These are phyloP conservation scores for Erebia aethiops DNA, from an alignment of 2,888 invertebrate genomes.

Conservation along the genomic window DNA sequence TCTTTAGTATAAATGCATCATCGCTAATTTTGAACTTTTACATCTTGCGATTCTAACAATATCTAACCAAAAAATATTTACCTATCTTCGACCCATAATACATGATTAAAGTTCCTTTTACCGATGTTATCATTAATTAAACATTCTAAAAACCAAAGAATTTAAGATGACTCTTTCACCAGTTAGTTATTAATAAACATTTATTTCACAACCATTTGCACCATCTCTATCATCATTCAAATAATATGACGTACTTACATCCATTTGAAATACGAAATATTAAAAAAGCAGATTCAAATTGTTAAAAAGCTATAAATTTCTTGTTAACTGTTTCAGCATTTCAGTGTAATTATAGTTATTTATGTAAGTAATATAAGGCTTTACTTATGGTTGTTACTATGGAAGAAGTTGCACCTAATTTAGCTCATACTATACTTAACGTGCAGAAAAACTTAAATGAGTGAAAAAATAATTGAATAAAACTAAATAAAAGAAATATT, in stretches of 20 bases:
- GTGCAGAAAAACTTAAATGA: not conserved
- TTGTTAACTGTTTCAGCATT: not conserved
- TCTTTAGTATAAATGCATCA: conserved; percentile 1
- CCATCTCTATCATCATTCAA: conserved; percentile 39
- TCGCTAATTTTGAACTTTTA: conserved; percentile 18
- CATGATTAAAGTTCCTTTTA: conserved; percentile 13
- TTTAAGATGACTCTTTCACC: conserved; percentile 28
- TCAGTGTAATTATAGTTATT: not conserved
- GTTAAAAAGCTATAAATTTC: not conserved
- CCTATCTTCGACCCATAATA: conserved; percentile 9
- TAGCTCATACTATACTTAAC: not conserved
- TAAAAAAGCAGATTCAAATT: not conserved
- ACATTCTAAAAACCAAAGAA: conserved; percentile 23
- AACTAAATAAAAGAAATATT: not conserved
- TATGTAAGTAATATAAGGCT: not conserved
- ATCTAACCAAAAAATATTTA: conserved; percentile 19
- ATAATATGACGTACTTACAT: conserved; percentile 34
- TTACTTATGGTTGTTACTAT: not conserved
- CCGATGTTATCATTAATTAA: conserved; percentile 15
- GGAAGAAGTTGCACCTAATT: not conserved
- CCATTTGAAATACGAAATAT: conserved; percentile 28
- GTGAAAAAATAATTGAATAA: not conserved
- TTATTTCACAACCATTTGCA: conserved; percentile 49
- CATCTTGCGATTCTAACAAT: conserved; percentile 1
- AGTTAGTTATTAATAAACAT: conserved; percentile 36